Evolutionary conservation across 2,797 vertebrate genomes (phyloP).

Genomic region (Vultur gryphus): DNA sequence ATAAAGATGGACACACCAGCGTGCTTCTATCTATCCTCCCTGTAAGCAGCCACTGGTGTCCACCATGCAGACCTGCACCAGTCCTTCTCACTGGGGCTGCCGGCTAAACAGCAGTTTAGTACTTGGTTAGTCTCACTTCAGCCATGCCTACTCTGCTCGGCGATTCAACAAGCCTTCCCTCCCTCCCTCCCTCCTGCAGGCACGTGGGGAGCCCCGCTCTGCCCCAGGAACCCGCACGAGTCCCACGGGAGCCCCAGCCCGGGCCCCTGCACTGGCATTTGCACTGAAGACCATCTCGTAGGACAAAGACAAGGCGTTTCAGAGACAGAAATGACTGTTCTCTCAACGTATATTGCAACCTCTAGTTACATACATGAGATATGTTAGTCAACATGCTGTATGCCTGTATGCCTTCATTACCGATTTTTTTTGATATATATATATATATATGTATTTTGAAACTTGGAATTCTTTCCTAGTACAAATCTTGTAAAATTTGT

Average conservation of each 20-base stretch:
- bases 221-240: background rate
- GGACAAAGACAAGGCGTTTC: background rate
- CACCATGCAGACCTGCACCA: background rate
- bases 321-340: background rate
- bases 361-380: background rate
- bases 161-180: background rate
- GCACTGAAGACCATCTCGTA: accelerated
- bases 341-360: background rate
- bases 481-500: background rate
- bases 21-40: background rate
- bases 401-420: background rate
- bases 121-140: background rate
- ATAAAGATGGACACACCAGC: accelerated
- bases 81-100: background rate
- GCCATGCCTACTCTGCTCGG: background rate
- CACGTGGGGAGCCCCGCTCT: background rate
- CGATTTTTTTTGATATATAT: background rate
- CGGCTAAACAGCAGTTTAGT: background rate
- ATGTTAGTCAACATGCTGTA: background rate
- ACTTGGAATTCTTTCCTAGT: background rate
- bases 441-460: background rate
- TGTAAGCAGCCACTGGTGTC: background rate
- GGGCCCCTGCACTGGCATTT: background rate
- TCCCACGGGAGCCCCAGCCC: background rate
- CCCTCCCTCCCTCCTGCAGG: background rate